Percentiles rank a stretch among this genome's conserved stretches.
Conservation (phyloP, 2,797 vertebrate genomes). For the Synaphobranchus kaupii region DNA sequence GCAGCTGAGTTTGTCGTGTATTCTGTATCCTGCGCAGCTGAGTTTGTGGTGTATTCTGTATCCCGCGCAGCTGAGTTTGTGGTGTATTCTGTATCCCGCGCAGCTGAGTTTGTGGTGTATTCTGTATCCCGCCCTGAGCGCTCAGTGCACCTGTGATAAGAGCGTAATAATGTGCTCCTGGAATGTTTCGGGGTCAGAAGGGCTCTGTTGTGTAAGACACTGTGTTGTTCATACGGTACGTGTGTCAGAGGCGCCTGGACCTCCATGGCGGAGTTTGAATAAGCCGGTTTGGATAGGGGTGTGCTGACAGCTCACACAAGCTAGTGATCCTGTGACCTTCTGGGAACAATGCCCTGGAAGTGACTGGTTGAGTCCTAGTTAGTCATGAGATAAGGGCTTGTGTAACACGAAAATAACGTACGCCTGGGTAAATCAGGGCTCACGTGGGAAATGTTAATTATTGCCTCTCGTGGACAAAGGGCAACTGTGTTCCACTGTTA, state of each 20-base stretch:
- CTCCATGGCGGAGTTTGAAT: neutral
- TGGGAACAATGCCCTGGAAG: neutral
- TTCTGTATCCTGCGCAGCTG: too few species aligned
- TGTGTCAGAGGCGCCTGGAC: neutral
- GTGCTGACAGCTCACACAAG: slow-evolving; percentile 1
- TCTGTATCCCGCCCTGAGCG: neutral
- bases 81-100: too few species aligned
- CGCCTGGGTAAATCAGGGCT: neutral
- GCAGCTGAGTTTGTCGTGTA: neutral
- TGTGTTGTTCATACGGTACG: neutral
- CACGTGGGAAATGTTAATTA: neutral
- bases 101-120: too few species aligned
- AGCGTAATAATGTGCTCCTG: neutral
- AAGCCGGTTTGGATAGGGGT: neutral
- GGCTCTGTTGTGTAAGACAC: neutral
- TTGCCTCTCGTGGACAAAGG: neutral
- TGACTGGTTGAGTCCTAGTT: neutral
- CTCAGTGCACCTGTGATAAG: neutral
- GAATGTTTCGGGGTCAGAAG: neutral
- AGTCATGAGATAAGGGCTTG: neutral
- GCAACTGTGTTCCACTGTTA: neutral
- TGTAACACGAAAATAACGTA: neutral
- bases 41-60: too few species aligned
- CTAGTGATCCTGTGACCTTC: neutral
- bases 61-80: too few species aligned